Percentiles rank a stretch among this genome's conserved stretches.
These are phyloP conservation scores for Drosophila mojavensis DNA, from an alignment of 1,140 invertebrate genomes.

Conservation along the genomic window DNA sequence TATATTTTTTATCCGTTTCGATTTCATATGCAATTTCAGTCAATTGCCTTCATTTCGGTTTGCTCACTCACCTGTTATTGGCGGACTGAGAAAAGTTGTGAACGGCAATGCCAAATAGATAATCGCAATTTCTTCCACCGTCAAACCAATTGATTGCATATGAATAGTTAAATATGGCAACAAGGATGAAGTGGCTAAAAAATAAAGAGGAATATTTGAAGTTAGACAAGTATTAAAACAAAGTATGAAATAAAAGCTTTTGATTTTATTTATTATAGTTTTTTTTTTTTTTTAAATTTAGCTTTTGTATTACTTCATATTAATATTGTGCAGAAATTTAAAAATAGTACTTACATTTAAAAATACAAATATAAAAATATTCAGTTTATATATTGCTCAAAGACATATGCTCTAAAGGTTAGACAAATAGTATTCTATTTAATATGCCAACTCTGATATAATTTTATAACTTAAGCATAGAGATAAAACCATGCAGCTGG, in stretches of 20 bases:
- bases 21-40: background rate
- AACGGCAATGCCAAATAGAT: conserved; percentile 93
- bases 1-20: background rate
- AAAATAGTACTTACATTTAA: background rate
- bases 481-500: no score
- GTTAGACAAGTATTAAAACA: background rate
- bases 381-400: background rate
- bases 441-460: no score
- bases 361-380: background rate
- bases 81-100: conserved; percentile 91
- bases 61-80: conserved; percentile 88
- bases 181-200: conserved; percentile 90
- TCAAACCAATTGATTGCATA: conserved; percentile 94
- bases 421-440: no score
- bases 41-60: background rate
- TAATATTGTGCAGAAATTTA: background rate
- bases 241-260: background rate
- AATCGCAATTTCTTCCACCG: conserved; percentile 92
- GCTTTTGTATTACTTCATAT: no score
- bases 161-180: conserved; percentile 93
- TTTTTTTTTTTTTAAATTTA: no score
- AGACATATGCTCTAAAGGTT: no score
- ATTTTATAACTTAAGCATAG: no score
- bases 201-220: conserved; percentile 14
- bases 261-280: no score